A percentile compares a stretch with the other conserved stretches of the same genome.
phyloP scores from a whole-genome alignment of 1,140 invertebrate genomes.

The Neodiprion fabricii region DNA sequence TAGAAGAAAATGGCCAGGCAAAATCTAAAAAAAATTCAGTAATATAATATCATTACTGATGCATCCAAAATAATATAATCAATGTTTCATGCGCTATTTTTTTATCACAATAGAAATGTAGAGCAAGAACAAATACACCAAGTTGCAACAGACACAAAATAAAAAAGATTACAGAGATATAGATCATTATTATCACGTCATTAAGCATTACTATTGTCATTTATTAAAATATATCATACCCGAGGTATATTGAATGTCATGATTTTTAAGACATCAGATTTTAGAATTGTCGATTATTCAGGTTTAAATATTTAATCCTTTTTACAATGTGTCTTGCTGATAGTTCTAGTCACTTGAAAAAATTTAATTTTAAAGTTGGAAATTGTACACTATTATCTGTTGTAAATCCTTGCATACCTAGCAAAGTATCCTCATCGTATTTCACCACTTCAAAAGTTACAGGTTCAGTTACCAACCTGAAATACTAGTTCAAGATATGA shows the following conservation, averaged over 20 bases:
- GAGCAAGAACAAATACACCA: neutral
- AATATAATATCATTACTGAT: neutral
- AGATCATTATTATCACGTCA: neutral
- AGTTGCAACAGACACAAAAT: neutral
- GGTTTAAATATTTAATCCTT: no score
- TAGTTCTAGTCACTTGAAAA: neutral
- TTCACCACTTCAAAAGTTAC: neutral
- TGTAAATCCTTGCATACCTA: neutral
- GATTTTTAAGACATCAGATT: no score
- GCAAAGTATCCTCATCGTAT: neutral
- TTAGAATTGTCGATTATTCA: no score
- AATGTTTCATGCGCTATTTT: neutral
- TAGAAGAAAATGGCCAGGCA: no score
- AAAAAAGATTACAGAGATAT: neutral
- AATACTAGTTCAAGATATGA: no score
- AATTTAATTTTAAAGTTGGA: neutral
- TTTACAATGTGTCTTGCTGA: neutral
- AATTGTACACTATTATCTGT: neutral
- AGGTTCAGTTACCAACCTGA: no score
- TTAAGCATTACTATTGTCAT: neutral
- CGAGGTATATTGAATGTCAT: neutral
- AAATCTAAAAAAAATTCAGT: no score
- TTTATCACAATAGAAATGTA: neutral
- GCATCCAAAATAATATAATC: neutral
- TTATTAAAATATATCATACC: neutral